A percentile compares a stretch with the other conserved stretches of the same genome.
Evolutionary conservation across 1,140 invertebrate species (phyloP).

Genomic region (Drosophila sulfurigaster): DNA sequence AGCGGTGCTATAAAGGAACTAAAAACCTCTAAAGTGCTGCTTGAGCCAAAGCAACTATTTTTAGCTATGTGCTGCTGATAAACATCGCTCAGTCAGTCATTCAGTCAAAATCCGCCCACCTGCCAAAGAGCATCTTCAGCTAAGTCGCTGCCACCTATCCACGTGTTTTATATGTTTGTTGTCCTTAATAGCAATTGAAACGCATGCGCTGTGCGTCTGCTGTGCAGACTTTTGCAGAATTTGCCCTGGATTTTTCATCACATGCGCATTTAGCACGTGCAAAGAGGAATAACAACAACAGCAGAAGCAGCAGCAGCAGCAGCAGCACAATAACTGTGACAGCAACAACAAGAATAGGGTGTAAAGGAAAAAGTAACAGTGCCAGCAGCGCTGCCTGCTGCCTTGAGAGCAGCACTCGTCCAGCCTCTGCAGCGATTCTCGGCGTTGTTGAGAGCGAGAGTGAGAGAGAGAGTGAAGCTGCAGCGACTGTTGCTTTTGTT

Average conservation of each 20-base stretch:
- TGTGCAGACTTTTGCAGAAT: conserved; percentile 59
- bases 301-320: not conserved
- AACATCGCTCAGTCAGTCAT: conserved; percentile 24
- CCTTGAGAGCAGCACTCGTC: not conserved
- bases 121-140: not conserved
- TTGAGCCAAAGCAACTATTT: conserved; percentile 42
- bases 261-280: conserved; percentile 74
- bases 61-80: conserved; percentile 34
- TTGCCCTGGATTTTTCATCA: conserved; percentile 77
- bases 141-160: conserved; percentile 5
- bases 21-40: conserved; percentile 25
- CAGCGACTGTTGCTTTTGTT: conserved; percentile 10
- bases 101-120: conserved; percentile 20
- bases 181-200: conserved; percentile 25
- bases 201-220: conserved; percentile 44
- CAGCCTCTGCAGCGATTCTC: not conserved
- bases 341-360: conserved; percentile 9
- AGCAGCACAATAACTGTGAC: conserved; percentile 19
- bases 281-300: conserved; percentile 39
- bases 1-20: conserved; percentile 16
- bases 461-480: not conserved
- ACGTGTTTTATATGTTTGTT: conserved; percentile 46
- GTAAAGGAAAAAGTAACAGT: conserved; percentile 2
- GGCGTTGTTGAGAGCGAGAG: not conserved
- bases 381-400: conserved; percentile 5